Conservation (phyloP, 2,797 vertebrate genomes). For the Xenopus petersii region DNA sequence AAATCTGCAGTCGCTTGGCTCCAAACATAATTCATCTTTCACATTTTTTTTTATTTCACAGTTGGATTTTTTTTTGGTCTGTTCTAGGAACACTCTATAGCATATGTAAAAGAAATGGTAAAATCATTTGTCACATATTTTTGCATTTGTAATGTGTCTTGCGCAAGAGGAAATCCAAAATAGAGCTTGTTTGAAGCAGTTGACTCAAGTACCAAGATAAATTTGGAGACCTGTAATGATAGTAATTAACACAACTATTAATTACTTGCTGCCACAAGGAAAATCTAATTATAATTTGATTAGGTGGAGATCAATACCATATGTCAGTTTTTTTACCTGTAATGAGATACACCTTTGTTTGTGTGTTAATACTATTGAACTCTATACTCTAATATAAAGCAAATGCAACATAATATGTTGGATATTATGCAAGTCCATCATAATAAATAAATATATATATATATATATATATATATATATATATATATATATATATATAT, state of each 20-base stretch:
- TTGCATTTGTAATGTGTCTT: slow-evolving; percentile 68
- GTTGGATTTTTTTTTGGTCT: slow-evolving; percentile 52
- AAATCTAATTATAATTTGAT: slow-evolving; percentile 65
- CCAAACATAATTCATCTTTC: slow-evolving; percentile 52
- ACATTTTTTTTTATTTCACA: slow-evolving; percentile 53
- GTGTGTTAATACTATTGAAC: too few relatives aligned
- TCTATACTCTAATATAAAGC: too few relatives aligned
- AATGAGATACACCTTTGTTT: too few relatives aligned
- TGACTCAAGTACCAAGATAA: slow-evolving; percentile 67
- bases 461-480: too few relatives aligned
- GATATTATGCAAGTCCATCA: too few relatives aligned
- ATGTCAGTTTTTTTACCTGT: slow-evolving; percentile 48
- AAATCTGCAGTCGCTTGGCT: slow-evolving; percentile 44
- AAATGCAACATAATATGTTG: too few relatives aligned
- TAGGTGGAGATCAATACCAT: slow-evolving; percentile 62
- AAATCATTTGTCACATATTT: slow-evolving; percentile 65
- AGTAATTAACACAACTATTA: slow-evolving; percentile 70
- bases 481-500: too few relatives aligned
- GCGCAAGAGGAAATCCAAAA: slow-evolving; percentile 62
- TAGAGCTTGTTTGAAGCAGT: slow-evolving; percentile 57
- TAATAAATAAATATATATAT: too few relatives aligned
- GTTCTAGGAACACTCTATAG: slow-evolving; percentile 56
- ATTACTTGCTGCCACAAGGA: slow-evolving; percentile 61
- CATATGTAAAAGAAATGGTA: slow-evolving; percentile 58
- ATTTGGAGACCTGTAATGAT: slow-evolving; percentile 61